These are phyloP conservation scores for Vandiemenella viatica DNA, from an alignment of 2,888 invertebrate species.

Conservation along the genomic window DNA sequence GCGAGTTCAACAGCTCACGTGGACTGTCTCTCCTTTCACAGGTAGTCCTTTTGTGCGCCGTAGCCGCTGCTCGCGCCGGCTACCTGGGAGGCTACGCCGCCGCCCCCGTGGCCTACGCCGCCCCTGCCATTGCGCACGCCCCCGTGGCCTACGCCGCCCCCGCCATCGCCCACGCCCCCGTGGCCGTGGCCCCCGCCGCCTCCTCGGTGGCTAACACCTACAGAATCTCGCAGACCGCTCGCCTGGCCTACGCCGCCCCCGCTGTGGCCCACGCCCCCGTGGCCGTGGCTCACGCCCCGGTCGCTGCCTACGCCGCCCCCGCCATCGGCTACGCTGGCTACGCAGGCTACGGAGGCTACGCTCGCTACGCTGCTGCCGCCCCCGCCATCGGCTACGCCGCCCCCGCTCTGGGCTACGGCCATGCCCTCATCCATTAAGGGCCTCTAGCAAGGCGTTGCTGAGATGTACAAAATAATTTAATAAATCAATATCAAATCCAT, in stretches of 20 bases:
- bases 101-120: neutral
- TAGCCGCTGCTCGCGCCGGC: conserved; percentile 6
- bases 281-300: conserved; percentile 8
- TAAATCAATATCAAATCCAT: too few relatives aligned
- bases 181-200: neutral
- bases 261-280: conserved; percentile 7
- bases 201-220: neutral
- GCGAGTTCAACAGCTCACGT: too few relatives aligned
- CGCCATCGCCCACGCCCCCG: neutral
- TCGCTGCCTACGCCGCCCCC: conserved; percentile 12
- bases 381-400: neutral
- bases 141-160: neutral
- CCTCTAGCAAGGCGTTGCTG: too few relatives aligned
- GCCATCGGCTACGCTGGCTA: conserved; percentile 10
- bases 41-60: too few relatives aligned
- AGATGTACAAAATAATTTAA: too few relatives aligned
- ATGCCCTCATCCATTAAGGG: neutral
- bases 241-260: conserved; percentile 2
- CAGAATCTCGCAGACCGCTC: conserved; percentile 1
- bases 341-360: neutral
- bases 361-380: conserved; percentile 1
- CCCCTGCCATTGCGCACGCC: neutral
- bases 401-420: neutral
- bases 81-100: conserved; percentile 19
- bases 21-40: too few relatives aligned